These are phyloP conservation scores for Rhodeus uyekii DNA, from an alignment of 2,797 vertebrate species.

Conservation along the genomic window DNA sequence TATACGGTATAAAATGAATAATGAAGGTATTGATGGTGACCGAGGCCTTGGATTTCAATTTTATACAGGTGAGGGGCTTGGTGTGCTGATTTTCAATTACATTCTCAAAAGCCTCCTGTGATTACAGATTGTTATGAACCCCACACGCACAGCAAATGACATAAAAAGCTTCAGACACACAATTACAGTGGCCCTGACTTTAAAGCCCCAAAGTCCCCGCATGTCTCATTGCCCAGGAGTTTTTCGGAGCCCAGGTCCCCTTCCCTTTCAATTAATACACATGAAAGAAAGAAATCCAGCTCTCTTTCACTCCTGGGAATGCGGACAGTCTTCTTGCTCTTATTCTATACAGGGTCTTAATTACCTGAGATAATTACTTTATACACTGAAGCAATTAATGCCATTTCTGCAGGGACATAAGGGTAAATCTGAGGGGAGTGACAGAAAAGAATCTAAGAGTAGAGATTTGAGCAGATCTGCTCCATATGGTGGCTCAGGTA, in stretches of 20 bases:
- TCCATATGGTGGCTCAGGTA: background rate
- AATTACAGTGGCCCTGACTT: slow-evolving; percentile 55
- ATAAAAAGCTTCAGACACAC: slow-evolving; percentile 53
- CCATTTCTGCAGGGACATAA: slow-evolving; percentile 69
- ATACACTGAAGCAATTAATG: slow-evolving; percentile 80
- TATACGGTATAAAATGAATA: background rate
- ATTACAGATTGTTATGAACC: slow-evolving; percentile 54
- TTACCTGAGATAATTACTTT: slow-evolving; percentile 86
- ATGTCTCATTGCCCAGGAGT: slow-evolving; percentile 64
- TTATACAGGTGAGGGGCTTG: slow-evolving; percentile 28
- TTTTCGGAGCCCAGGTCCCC: slow-evolving; percentile 64
- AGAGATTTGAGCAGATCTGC: slow-evolving; percentile 14
- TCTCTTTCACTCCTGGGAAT: slow-evolving; percentile 67
- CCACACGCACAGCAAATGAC: slow-evolving; percentile 27
- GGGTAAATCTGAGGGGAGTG: slow-evolving; percentile 42
- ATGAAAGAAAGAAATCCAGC: slow-evolving; percentile 74
- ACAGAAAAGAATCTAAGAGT: slow-evolving; percentile 35
- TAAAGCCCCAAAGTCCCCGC: slow-evolving; percentile 48
- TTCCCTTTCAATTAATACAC: slow-evolving; percentile 78
- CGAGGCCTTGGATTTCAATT: slow-evolving; percentile 36
- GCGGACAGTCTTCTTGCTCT: slow-evolving; percentile 55
- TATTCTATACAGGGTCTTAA: slow-evolving; percentile 79
- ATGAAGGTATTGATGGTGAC: slow-evolving; percentile 41
- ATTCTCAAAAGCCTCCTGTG: slow-evolving; percentile 46
- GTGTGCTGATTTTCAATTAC: slow-evolving; percentile 53